Evolutionary conservation across 2,797 vertebrate species (phyloP), one percentile per base, ranked within the genome.

Genomic region (Poecilia wingei): DNA sequence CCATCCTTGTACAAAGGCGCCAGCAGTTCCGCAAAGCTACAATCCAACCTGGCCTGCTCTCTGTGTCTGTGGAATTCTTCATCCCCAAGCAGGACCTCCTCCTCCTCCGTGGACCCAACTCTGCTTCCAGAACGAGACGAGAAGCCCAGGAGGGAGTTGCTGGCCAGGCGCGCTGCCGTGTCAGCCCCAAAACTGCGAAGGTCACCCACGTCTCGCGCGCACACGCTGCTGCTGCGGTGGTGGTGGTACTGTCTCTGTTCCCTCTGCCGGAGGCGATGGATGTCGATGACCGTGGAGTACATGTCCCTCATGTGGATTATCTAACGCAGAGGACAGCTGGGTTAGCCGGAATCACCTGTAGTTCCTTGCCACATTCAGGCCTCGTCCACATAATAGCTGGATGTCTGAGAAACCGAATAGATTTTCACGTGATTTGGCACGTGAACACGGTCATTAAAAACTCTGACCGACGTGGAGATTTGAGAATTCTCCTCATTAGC

Each of bases 281-380:
- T 97, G 93, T 99, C 98, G 39, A 99, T 99, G 90, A 99, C 98
- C 0, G 98, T 99, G 77, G 98, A 99, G 88, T 99, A 99, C 95
- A 99, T 99, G 93, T 99, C 98, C 90, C 97, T 95, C 98, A 99
- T 99, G 87, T 99, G 98, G 91, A 99, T 99, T 69, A 99, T 97
- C 95, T 95, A 76, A 39, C 14, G 74, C 46, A 78, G 45, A 81
- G 3, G 10, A 79, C 20, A 77, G 70, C 66, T 5, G 9, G 47
- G 53, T 79, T 6, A 70, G 41, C 22, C 55, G 10, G 0, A 6
- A 79, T 76, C 55, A 18, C 46, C 33, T 71, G 55, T 22, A 77
- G 72, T 16, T 43, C 25, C 72, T 70, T 2, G 20, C 49, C 31
- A 22, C 20, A 12, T 20, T 59, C 16, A 6, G 41, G 49, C 20